Conservation (phyloP, 2,888 invertebrate species). For the Cataglyphis rosenhaueri region DNA sequence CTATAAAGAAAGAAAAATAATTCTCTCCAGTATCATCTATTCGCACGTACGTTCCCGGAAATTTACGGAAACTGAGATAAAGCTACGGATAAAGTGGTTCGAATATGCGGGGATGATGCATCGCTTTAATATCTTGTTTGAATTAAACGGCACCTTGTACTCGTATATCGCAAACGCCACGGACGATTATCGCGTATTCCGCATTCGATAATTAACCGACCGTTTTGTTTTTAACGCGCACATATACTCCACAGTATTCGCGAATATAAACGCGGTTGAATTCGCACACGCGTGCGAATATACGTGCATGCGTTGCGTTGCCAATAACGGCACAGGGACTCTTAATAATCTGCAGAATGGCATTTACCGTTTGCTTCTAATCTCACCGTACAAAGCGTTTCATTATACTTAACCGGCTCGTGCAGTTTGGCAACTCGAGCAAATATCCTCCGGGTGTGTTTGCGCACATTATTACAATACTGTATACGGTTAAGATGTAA, state of each 20-base stretch:
- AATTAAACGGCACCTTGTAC: slow-evolving; percentile 16
- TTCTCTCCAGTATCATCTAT: neutral
- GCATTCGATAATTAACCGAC: slow-evolving; percentile 32
- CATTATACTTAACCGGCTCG: slow-evolving; percentile 45
- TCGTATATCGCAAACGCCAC: neutral
- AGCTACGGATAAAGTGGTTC: neutral
- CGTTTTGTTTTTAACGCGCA: slow-evolving; percentile 17
- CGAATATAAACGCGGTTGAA: neutral
- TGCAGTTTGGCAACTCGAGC: slow-evolving; percentile 25
- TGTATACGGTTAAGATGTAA: slow-evolving; percentile 41
- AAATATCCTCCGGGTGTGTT: slow-evolving; percentile 55
- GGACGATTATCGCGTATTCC: slow-evolving; percentile 8
- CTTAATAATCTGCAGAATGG: slow-evolving; percentile 44
- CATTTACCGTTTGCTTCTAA: slow-evolving; percentile 37
- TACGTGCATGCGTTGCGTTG: neutral
- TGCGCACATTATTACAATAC: slow-evolving; percentile 49
- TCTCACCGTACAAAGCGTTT: slow-evolving; percentile 40
- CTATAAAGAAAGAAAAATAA: neutral
- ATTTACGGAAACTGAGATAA: slow-evolving; percentile 11
- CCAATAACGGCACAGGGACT: slow-evolving; percentile 36
- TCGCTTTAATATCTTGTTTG: slow-evolving; percentile 38
- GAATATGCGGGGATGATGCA: slow-evolving; percentile 24
- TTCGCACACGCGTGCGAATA: neutral
- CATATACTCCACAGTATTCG: neutral
- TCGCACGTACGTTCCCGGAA: neutral